Base-by-base conservation (phyloP, 1,140 invertebrate species). In the Euura lappo region DNA sequence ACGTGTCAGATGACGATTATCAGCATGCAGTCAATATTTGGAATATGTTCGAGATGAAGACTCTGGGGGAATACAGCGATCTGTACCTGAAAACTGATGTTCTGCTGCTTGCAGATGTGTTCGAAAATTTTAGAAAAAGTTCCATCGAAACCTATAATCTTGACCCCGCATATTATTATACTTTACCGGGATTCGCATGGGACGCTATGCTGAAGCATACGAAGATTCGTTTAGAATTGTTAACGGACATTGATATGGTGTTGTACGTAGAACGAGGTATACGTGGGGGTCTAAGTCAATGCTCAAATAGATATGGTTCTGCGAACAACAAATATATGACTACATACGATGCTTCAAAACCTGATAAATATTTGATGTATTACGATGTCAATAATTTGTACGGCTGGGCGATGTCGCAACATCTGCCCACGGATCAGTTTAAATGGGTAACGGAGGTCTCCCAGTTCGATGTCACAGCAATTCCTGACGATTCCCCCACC, bases 401-500 rank as follows among this genome's bases (percentile, higher is more conserved):
- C 66, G 79, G 77, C 8, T 78, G 73, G 72, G 73, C 75, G 5
- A 76, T 82, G 71, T 60, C 65, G 0, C 65, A 80, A 72, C 65
- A 11, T n/a, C 69, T 79, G 1, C 75, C 79, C 6, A 70, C 45
- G 28, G 71, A 67, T 6, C 73, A 70, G n/a, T 81, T 81, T 65
- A 42, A 74, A 68, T 79, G 78, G 79, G 43, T 77, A 28, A 28
- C 28, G 28, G 28, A 28, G 0, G 28, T 28, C 28, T 28, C 28
- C 28, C 0, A 28, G 28, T 79, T 84, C 70, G 74, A 83, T 77
- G 76, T 78, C 70, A 69, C 75, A 70, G 77, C 77, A 73, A 77
- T 84, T 51, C 64, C 78, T 43, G 76, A 86, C 75, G 80, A 87
- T 81, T 77, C 80, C 70, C 44, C 77, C 28, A 75, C 72, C 66